Base-by-base conservation (phyloP, 35 echinoderm and acorn worm genomes). In the Stichopus chloronotus region DNA sequence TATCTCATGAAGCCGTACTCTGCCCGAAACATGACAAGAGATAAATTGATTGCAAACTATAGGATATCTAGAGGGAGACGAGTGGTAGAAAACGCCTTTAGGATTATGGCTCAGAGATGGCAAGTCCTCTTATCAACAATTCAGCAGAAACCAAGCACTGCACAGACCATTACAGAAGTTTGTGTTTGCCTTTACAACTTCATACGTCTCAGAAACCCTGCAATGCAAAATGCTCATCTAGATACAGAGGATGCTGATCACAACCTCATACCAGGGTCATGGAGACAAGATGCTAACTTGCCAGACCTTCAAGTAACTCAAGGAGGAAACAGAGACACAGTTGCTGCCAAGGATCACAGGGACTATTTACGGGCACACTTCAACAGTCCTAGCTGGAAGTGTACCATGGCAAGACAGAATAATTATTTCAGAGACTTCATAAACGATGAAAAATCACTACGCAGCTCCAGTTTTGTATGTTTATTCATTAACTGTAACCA, bases 31-130 rank as follows among this genome's bases (percentile, higher is more conserved):
- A 8, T 88, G 56, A 21, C 4, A 21, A 4, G 53, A 21, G 86
- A 88, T 53, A 5, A 88, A 4, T 24, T 22, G 86, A 23, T 88
- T 57, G 56, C 6, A 43, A 88, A 88, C 57, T 88, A 88, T 56
- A 88, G 59, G 59, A 30, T 77, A 23, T 76, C 30, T 12, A 8
- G 68, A 43, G 88, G 65, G 5, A 21, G 68, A 52, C 60, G 88
- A 54, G 65, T 91, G 65, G 61, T 91, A 2, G 88, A 91, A 69
- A 91, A 91, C 72, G 88, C 88, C 53, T 91, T 91, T 52, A 69
- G 60, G 5, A 91, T 77, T 53, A 60, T 91, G 4, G 88, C 88
- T 77, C 68, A 78, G 65, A 91, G 72, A 20, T 91, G 30, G 8
- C 90, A 85, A 86, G 30, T 74, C 79, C n/a, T 93, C 63, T 43